Evolutionary conservation across 2,113 vertebrate species (phyloP).

Genomic region (Agapornis roseicollis): DNA sequence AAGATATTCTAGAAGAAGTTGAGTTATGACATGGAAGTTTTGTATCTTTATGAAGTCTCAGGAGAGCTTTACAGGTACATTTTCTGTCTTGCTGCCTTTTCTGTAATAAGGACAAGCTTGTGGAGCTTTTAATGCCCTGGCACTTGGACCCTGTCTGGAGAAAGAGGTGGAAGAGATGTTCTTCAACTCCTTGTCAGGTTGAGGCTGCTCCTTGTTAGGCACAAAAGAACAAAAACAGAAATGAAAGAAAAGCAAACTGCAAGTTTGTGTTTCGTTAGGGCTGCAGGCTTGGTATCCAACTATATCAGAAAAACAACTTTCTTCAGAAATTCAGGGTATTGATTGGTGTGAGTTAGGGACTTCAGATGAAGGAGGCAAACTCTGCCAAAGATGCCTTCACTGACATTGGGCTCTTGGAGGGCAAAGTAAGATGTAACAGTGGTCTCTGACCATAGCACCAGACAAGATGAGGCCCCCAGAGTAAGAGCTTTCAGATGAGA

Average conservation of each 20-base stretch:
- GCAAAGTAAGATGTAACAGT: not conserved
- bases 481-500: not conserved
- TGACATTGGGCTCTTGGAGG: not conserved
- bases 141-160: constrained; percentile 35
- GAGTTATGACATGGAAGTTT: constrained; percentile 72
- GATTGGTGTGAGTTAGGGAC: constrained; percentile 36
- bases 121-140: constrained; percentile 20
- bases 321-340: constrained; percentile 19
- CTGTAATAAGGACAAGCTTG: constrained; percentile 18
- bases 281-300: constrained; percentile 32
- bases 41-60: constrained; percentile 37
- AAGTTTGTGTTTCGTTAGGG: constrained; percentile 30
- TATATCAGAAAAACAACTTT: not conserved
- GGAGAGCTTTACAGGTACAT: constrained; percentile 56
- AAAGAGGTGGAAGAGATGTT: constrained; percentile 34
- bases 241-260: not conserved
- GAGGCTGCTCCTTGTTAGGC: constrained; percentile 20
- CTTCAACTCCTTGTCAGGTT: constrained; percentile 37
- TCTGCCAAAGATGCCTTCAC: constrained; percentile 1
- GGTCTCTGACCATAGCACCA: not conserved
- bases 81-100: constrained; percentile 53
- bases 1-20: constrained; percentile 73
- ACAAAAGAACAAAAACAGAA: constrained; percentile 48
- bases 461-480: not conserved
- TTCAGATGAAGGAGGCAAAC: not conserved